phyloP scores from a whole-genome alignment of 2,888 invertebrate genomes.

The Lycaena phlaeas region DNA sequence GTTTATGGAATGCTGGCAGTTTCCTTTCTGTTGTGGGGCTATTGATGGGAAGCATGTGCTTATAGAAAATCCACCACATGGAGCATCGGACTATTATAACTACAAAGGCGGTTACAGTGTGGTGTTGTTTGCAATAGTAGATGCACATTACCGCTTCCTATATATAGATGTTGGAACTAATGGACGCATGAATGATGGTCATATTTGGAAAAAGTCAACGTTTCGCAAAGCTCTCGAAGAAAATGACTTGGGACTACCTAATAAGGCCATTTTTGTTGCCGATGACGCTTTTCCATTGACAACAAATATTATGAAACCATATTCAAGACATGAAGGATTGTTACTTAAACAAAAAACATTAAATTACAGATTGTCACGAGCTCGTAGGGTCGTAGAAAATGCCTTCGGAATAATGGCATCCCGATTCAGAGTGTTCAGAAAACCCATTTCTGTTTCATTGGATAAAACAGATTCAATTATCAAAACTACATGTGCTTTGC shows the following conservation, averaged over 20 bases:
- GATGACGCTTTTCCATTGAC: conserved; percentile 20
- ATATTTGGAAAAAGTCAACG: conserved; percentile 20
- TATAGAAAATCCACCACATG: conserved; percentile 24
- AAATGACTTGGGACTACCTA: conserved; percentile 21
- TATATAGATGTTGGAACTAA: conserved; percentile 22
- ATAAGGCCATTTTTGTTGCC: conserved; percentile 21
- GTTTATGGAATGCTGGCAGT: conserved; percentile 28
- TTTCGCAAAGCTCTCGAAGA: conserved; percentile 21
- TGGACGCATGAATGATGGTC: conserved; percentile 20
- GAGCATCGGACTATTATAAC: conserved; percentile 25
- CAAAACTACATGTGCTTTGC: conserved; percentile 22
- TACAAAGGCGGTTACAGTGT: conserved; percentile 25
- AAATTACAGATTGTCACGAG: conserved; percentile 22
- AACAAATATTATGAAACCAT: conserved; percentile 20
- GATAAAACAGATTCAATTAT: conserved; percentile 21
- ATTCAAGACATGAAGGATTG: conserved; percentile 20
- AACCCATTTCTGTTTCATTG: conserved; percentile 20
- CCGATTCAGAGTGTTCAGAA: conserved; percentile 22
- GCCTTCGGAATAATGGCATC: conserved; percentile 22
- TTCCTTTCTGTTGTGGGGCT: conserved; percentile 27
- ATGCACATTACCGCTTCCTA: conserved; percentile 20
- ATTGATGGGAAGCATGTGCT: conserved; percentile 30
- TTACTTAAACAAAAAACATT: conserved; percentile 18
- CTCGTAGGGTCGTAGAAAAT: conserved; percentile 20
- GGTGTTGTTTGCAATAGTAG: conserved; percentile 22